These are phyloP conservation scores for Lepidocyrtoides sp. DNA, from an alignment of 2,888 invertebrate species.

Conservation along the genomic window DNA sequence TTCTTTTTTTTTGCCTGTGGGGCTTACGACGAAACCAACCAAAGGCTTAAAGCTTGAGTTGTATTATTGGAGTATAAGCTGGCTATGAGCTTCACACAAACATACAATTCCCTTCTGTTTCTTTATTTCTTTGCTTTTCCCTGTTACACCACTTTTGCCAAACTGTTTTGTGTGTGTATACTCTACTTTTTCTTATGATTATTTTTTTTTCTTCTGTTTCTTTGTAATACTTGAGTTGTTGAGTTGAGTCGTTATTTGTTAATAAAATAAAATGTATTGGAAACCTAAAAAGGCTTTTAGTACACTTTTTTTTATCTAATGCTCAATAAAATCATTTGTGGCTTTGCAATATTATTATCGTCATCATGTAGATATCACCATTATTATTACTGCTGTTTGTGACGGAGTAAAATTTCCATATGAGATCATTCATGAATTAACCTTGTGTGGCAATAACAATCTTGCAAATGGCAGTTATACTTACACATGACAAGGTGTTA, in stretches of 20 bases:
- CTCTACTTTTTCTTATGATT: conserved; percentile 3
- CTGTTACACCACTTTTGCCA: background rate
- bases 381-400: background rate
- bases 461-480: background rate
- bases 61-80: background rate
- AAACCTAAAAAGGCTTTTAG: background rate
- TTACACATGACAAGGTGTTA: background rate
- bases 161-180: background rate
- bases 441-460: no score
- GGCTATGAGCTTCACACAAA: background rate
- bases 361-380: background rate
- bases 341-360: background rate
- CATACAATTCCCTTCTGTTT: conserved; percentile 15
- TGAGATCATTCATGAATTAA: no score
- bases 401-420: background rate
- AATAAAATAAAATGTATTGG: background rate
- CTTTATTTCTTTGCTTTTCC: background rate
- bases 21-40: conserved; percentile 43
- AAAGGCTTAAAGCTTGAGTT: conserved; percentile 34
- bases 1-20: conserved; percentile 46
- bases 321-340: background rate
- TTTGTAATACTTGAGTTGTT: background rate
- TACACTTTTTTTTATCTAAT: background rate
- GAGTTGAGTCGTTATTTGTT: background rate
- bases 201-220: background rate